Evolutionary conservation across 2,113 vertebrate genomes (phyloP).

Genomic region (Dicaeum eximium): DNA sequence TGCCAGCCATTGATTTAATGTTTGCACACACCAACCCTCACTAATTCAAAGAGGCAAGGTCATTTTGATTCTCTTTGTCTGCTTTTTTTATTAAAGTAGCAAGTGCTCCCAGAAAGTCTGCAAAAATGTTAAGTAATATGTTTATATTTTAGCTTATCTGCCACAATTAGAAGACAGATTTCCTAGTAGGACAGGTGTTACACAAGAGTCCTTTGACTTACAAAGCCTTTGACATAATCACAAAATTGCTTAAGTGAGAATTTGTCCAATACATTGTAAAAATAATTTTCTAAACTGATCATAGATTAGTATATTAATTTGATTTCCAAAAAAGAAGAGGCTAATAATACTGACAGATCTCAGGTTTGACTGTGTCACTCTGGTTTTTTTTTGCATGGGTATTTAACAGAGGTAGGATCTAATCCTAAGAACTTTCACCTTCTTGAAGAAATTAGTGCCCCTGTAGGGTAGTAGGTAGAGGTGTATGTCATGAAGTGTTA

Average conservation of each 20-base stretch:
- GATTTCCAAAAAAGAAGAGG: neutral
- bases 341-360: neutral
- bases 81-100: neutral
- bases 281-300: too few relatives aligned
- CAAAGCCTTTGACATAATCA: neutral
- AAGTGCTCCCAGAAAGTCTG: neutral
- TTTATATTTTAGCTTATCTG: neutral
- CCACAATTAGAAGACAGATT: neutral
- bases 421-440: neutral
- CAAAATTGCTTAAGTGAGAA: neutral
- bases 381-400: neutral
- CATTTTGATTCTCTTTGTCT: constrained; percentile 38
- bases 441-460: neutral
- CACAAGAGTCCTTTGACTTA: neutral
- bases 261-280: neutral
- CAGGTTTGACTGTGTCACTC: neutral
- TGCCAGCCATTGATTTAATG: constrained; percentile 54
- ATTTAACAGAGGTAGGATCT: neutral
- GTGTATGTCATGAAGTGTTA: neutral
- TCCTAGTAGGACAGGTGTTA: neutral
- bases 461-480: neutral
- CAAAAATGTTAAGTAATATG: neutral
- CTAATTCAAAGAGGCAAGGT: constrained; percentile 53
- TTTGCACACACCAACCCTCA: neutral
- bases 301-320: neutral